Percentiles rank a stretch among this genome's conserved stretches.
Conservation (phyloP, 2,113 vertebrate genomes). For the Lophotis ruficrista region DNA sequence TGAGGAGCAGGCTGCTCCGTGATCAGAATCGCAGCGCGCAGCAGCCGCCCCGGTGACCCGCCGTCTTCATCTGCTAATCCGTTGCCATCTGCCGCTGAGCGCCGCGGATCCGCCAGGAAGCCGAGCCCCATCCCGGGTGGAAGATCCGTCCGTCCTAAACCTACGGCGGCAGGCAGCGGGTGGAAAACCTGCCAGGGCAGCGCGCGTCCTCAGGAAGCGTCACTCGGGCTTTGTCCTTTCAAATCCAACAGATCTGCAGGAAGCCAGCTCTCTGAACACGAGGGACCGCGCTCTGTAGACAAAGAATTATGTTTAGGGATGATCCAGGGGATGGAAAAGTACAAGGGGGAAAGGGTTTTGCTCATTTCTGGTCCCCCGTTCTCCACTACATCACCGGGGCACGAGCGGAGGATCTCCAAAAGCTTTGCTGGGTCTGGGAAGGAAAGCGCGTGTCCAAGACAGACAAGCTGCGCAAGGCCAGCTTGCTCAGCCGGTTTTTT, state of each 20-base stretch:
- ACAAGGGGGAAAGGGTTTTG: not conserved
- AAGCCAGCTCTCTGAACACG: not conserved
- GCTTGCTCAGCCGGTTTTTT: not conserved
- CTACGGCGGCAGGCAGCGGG: not conserved
- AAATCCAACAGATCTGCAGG: not conserved
- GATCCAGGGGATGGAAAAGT: not conserved
- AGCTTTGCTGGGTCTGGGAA: not conserved
- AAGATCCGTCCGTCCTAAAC: not conserved
- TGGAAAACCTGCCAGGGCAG: not conserved
- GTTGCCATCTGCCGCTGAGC: not conserved
- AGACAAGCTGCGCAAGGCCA: not conserved
- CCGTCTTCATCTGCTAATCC: not conserved
- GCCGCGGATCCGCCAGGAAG: not conserved
- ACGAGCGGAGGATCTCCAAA: not conserved
- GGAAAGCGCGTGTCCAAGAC: not conserved
- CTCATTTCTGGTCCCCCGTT: not conserved
- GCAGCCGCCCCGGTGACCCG: not conserved
- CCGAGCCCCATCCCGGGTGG: too few species aligned
- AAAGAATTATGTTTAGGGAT: not conserved
- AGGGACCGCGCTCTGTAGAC: not conserved
- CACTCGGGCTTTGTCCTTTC: not conserved
- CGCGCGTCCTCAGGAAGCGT: not conserved
- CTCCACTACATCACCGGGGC: not conserved
- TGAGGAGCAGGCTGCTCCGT: not conserved
- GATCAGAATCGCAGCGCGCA: rapidly evolving